Evolutionary conservation across 2,888 invertebrate species (phyloP), one percentile per base, ranked within the genome.

Genomic region (Podabrus alpinus): DNA sequence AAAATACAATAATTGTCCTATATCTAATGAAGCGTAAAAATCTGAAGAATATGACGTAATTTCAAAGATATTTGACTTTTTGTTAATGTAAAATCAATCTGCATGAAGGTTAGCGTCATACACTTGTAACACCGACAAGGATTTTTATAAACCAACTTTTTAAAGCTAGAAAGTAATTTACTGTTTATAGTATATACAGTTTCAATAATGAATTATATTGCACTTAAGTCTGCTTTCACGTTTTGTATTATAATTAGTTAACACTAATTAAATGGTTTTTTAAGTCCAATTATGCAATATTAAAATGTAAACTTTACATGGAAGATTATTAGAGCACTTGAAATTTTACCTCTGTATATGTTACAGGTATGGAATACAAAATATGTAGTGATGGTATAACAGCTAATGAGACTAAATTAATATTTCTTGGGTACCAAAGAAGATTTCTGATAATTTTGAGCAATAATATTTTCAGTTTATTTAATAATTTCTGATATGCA

Each of bases 31-130:
- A 45, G 45, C 45, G 13, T 45, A n/a, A 45, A 45, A n/a, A 45
- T n/a, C 7, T 45, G 9, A 45, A 45, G 45, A 45, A 45, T 45
- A n/a, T 45, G 5, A 45, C 45, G 45, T 45, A 45, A 45, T 45
- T 4, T 13, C n/a, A 45, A 64, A 70, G 62, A 62, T 70, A 64
- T 70, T 70, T 19, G 19, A 64, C 29, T 70, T 70, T 64, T 45
- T 29, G 45, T 19, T 62, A 25, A 70, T 64, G 45, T 19, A 64
- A 70, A 70, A 70, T 70, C 70, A 64, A 25, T 70, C 70, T 29
- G 19, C 19, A 64, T 64, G 70, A 70, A 70, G 70, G 70, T 19
- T 21, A 62, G 19, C 62, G 29, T 29, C 17, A 70, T 64, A 64
- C 29, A 29, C 64, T 16, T 64, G 64, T 64, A 16, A 29, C 45